phyloP scores from a whole-genome alignment of 2,797 vertebrate genomes.

The Sebastes elongatus region DNA sequence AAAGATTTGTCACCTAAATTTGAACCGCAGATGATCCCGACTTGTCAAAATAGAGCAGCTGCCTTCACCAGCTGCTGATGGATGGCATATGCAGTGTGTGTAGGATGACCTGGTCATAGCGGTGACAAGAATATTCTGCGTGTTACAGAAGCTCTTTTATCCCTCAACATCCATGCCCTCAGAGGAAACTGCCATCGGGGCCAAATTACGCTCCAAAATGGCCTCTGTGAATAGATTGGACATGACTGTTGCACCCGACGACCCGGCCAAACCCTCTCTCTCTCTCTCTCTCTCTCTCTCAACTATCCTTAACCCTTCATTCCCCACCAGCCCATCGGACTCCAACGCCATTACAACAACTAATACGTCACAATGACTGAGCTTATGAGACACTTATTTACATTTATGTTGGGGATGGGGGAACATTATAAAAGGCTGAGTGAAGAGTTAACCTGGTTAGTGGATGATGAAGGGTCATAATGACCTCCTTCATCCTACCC shows the following conservation, averaged over 20 bases:
- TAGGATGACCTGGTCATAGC: not conserved
- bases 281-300: too few species aligned
- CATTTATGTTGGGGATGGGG: constrained; percentile 65
- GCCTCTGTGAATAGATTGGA: constrained; percentile 63
- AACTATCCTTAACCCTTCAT: constrained; percentile 57
- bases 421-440: constrained; percentile 50
- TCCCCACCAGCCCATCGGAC: constrained; percentile 8
- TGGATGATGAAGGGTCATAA: constrained; percentile 65
- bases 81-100: not conserved
- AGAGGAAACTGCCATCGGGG: constrained; percentile 53
- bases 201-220: constrained; percentile 50
- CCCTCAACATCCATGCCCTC: constrained; percentile 23
- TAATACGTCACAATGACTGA: constrained; percentile 65
- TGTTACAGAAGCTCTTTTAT: constrained; percentile 40
- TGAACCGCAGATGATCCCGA: constrained; percentile 11
- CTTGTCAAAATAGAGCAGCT: not conserved
- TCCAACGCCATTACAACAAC: constrained; percentile 66
- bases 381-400: constrained; percentile 72
- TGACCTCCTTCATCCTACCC: constrained; percentile 53
- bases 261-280: constrained; percentile 5
- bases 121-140: constrained; percentile 19
- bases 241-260: constrained; percentile 36
- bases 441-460: constrained; percentile 69
- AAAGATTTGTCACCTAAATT: not conserved
- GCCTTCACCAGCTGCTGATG: not conserved